Base-by-base conservation (phyloP, 2,888 invertebrate species). In the Altica lythri region DNA sequence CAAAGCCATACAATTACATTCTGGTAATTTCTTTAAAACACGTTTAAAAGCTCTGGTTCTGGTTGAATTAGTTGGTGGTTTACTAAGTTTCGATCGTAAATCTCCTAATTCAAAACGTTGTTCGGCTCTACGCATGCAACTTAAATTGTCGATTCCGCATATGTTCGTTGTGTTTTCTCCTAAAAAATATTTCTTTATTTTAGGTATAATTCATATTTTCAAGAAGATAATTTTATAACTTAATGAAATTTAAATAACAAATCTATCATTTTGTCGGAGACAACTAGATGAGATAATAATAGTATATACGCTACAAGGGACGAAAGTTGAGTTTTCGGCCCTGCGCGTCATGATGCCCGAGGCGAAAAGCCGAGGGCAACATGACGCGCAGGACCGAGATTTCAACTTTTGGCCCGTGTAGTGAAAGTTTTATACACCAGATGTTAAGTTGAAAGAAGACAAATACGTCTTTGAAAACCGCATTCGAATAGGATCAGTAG, bases 1-100 rank as follows among this genome's bases (percentile, higher is more conserved):
- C 0, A 84, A 76, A 40, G 82, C 82, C 8, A 83, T 68, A 63
- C 83, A 83, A 40, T 76, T 72, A 67, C 83, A 83, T 6, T 76
- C 70, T 22, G 72, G 72, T 12, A 43, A 14, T 18, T 29, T 13
- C 10, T 27, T 8, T 22, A 22, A 8, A 5, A 22, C 8, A 8
- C 22, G 22, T 22, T 22, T 40, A n/a, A n/a, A n/a, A n/a, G n/a
- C n/a, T n/a, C n/a, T n/a, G n/a, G n/a, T n/a, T 13, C 5, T 14
- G 3, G 30, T 30, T 1, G 14, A 9, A 14, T 9, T 34, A 17
- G 32, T 34, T 19, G 1, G 17, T n/a, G 18, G 12, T 1, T 1
- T 1, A 5, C 10, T 22, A 1, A 13, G 18, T 17, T 19, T 5
- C 9, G 10, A 4, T n/a, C 40, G 27, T 16, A 37, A 13, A 37